Percentiles rank a stretch among this genome's conserved stretches.
phyloP scores from a whole-genome alignment of 2,113 vertebrate species.

The Bothrops jararaca region DNA sequence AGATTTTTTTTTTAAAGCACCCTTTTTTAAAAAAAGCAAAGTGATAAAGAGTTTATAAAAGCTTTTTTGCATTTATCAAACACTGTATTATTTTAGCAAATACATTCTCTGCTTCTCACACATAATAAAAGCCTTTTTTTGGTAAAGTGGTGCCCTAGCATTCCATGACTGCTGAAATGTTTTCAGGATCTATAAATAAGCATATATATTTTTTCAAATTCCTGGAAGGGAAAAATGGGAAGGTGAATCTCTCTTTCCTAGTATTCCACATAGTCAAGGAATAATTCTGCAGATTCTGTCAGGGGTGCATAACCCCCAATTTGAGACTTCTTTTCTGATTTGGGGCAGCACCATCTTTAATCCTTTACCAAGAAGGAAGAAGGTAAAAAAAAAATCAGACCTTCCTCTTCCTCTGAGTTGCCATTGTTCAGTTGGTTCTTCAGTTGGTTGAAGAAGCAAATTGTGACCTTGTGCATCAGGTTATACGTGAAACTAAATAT shows the following conservation, averaged over 20 bases:
- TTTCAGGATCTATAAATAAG: background rate
- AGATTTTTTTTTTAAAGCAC: background rate
- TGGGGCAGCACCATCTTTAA: background rate
- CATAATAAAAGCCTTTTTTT: background rate
- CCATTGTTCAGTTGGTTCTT: no score
- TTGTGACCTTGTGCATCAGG: no score
- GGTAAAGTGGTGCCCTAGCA: background rate
- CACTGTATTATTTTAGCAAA: background rate
- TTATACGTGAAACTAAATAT: background rate
- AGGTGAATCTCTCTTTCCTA: background rate
- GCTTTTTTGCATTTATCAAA: background rate
- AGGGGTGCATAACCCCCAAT: background rate
- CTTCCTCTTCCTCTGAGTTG: no score
- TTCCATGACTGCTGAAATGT: background rate
- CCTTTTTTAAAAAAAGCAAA: no score
- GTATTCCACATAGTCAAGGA: background rate
- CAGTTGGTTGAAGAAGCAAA: no score
- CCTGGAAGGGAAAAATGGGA: background rate
- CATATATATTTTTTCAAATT: accelerated
- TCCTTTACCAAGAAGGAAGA: background rate
- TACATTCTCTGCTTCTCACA: background rate
- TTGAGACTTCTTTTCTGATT: background rate
- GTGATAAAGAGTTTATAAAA: background rate
- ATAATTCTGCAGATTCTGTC: background rate
- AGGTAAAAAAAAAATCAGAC: background rate